A percentile compares a stretch with the other conserved stretches of the same genome.
Conservation (phyloP, 2,797 vertebrate species). For the Leptatherina wallacei region DNA sequence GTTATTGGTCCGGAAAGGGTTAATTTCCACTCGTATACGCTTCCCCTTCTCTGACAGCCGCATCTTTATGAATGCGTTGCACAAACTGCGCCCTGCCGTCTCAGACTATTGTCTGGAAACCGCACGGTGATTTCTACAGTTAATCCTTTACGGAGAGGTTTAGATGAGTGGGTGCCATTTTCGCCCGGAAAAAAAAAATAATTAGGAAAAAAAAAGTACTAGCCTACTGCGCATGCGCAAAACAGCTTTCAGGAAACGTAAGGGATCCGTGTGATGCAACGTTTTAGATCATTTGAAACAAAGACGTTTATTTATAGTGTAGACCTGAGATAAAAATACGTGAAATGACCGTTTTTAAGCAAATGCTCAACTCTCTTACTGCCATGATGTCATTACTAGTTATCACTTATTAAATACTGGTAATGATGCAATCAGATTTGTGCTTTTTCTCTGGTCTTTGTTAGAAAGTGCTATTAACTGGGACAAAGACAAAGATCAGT, state of each 20-base stretch:
- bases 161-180: conserved; percentile 86
- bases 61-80: conserved; percentile 57
- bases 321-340: background rate
- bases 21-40: conserved; percentile 76
- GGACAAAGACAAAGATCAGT: conserved; percentile 15
- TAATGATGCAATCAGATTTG: too few relatives aligned
- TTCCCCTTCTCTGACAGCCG: conserved; percentile 71
- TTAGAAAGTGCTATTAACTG: background rate
- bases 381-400: background rate
- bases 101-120: conserved; percentile 8
- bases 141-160: conserved; percentile 69
- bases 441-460: background rate
- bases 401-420: too few relatives aligned
- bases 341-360: background rate
- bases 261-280: conserved; percentile 14
- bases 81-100: conserved; percentile 31
- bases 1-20: conserved; percentile 75
- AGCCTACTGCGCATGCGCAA: conserved; percentile 78
- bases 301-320: background rate
- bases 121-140: conserved; percentile 32
- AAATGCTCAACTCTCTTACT: background rate
- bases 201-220: conserved; percentile 71
- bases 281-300: background rate
- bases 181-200: conserved; percentile 76
- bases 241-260: conserved; percentile 52